Evolutionary conservation across 2,797 vertebrate species (phyloP), one percentile per base, ranked within the genome.

Genomic region (Euphonia xanthogaster): DNA sequence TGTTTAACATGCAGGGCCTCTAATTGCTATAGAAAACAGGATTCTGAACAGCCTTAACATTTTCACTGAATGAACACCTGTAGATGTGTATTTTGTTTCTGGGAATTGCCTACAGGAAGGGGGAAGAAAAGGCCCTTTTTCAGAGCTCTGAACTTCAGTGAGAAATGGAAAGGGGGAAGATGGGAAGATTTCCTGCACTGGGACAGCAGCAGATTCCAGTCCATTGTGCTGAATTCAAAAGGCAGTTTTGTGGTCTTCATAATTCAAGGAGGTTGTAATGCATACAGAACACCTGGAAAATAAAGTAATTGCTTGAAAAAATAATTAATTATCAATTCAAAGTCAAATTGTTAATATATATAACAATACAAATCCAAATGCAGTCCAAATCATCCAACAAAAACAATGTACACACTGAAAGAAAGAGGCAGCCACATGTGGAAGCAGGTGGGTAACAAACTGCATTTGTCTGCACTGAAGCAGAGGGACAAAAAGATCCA

Each of bases 31-130:
- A 50, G 50, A 85, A 70, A 71, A 76, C 24, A 78, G 71, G n/a
- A 19, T 93, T 82, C 50, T 50, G 28, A 62, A 74, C 24, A 54
- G 50, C 42, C 30, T 76, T 90, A 68, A 89, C 54, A 62, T 94
- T 93, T 95, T 94, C 68, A 75, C 22, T 53, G n/a, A 88, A 72
- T 11, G 44, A 27, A 40, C 27, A 90, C 21, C 86, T 71, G n/a
- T 3, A 2, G 66, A 42, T 89, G 54, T 76, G 23, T 47, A n/a
- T 22, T 83, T 31, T 3, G 2, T 61, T 92, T 86, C 82, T n/a
- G 51, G 30, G 51, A 81, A 47, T 35, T 87, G 15, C 10, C 45
- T 51, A 14, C 6, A 67, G 30, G 37, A 82, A 60, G 7, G 17
- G 15, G 15, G 8, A 75, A 85, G 31, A 48, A 25, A 92, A 80